Percentiles rank a stretch among this genome's conserved stretches.
Conservation (phyloP, 2,113 vertebrate species). For the Upupa epops region DNA sequence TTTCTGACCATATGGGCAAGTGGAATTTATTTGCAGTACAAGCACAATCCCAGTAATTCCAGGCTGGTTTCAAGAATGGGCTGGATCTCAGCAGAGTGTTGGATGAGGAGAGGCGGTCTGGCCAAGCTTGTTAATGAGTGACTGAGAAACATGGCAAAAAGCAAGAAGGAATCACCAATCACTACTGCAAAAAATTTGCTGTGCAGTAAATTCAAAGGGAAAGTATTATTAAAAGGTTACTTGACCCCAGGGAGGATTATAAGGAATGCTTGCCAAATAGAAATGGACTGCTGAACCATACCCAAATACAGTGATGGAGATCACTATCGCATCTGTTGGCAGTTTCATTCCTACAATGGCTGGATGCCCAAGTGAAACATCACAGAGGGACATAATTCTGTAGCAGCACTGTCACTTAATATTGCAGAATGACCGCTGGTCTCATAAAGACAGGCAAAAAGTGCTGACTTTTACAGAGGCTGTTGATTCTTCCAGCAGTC, state of each 20-base stretch:
- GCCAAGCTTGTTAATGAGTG: background rate
- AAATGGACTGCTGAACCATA: constrained; percentile 43
- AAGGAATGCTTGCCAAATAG: constrained; percentile 43
- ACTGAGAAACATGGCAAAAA: background rate
- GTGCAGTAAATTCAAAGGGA: background rate
- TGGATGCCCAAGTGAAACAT: constrained; percentile 20
- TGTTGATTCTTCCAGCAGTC: constrained; percentile 32
- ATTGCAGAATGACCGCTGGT: constrained; percentile 23
- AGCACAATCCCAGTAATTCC: too few species aligned
- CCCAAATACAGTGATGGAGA: constrained; percentile 15
- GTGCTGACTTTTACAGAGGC: constrained; percentile 58
- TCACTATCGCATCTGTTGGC: background rate
- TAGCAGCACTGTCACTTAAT: background rate
- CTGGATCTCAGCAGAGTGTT: background rate
- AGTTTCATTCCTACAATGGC: constrained; percentile 26
- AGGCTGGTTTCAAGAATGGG: background rate
- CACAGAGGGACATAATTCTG: constrained; percentile 36
- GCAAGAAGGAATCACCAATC: background rate
- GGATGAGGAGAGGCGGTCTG: background rate
- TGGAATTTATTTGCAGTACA: rapidly evolving
- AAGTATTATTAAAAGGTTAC: constrained; percentile 11
- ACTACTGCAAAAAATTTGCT: background rate
- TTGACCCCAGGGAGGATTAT: background rate
- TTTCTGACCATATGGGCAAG: background rate
- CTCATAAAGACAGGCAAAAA: constrained; percentile 57